Evolutionary conservation across 2,113 vertebrate species (phyloP), one percentile per base, ranked within the genome.

Genomic region (Pangasianodon gigas): DNA sequence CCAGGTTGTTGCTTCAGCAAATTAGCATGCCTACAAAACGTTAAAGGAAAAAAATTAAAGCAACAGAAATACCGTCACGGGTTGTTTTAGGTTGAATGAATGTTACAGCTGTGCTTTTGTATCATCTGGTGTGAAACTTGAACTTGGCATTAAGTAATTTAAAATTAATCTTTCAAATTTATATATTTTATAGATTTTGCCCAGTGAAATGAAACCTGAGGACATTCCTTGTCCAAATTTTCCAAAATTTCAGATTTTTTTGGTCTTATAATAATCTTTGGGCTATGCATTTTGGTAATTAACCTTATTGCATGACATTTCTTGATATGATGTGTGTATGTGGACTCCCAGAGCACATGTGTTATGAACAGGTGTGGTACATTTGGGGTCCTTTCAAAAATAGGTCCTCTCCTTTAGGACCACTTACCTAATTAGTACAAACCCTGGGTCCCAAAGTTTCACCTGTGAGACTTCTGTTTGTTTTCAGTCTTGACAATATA

Each of bases 391-490:
- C 26, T 91, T 48, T 88, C 85, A 75, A 51, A 87, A 90, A 92
- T 91, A 82, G 62, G 2, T 41, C 62, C 41, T 65, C 18, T 89
- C 90, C 85, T 88, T 58, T 44, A 87, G 74, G 69, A 86, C 56
- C 71, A 54, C 46, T 62, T 48, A 60, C 79, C 69, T 90, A 88
- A 90, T 91, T 91, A 90, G 67, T 83, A 19, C 84, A 89, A 32
- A 75, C 46, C 24, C 41, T 24, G n/a, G 56, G 65, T 83, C 75
- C 67, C 77, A 65, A 16, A 0, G 75, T 41, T 56, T 87, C 85
- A 91, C 93, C 93, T 10, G 26, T 87, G 91, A 90, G 92, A 87
- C 92, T 24, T 91, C 75, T 94, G 93, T 95, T 96, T 95, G 95
- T 92, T 91, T 92, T 94, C 94, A 93, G 92, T 92, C 91, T 89